A percentile compares a stretch with the other conserved stretches of the same genome.
Evolutionary conservation across 2,113 vertebrate species (phyloP).

Genomic region (Nansenia antarctica): DNA sequence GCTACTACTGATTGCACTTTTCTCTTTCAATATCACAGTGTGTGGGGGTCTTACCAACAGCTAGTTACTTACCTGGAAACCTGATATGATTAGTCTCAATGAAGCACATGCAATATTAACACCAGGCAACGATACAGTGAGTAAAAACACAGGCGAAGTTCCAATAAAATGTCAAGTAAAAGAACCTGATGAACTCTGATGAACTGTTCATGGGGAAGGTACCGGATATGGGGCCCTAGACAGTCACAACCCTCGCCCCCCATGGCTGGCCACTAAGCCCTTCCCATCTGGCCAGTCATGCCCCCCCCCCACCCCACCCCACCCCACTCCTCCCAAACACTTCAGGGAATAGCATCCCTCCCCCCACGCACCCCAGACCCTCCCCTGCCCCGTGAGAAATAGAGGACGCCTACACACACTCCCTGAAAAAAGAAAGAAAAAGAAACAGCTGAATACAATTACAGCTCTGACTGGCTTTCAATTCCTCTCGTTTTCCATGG

Average conservation of each 20-base stretch:
- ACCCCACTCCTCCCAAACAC: not conserved
- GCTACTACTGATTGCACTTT: not conserved
- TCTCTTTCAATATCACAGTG: not conserved
- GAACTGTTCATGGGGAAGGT: constrained; percentile 23
- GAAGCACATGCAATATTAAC: not conserved
- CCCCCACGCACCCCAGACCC: constrained; percentile 19
- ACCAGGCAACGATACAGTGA: not conserved
- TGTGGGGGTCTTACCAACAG: no score
- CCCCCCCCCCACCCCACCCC: not conserved
- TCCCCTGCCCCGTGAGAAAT: constrained; percentile 48
- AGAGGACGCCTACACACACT: constrained; percentile 46
- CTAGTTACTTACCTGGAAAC: not conserved
- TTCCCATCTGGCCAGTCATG: constrained; percentile 16
- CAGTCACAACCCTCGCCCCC: constrained; percentile 13
- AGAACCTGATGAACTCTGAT: not conserved
- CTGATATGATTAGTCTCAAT: not conserved
- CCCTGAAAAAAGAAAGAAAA: constrained; percentile 39
- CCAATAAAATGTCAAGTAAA: not conserved
- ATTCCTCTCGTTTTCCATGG: constrained; percentile 52
- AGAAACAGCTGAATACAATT: constrained; percentile 74
- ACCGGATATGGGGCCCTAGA: constrained; percentile 32
- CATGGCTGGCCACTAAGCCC: not conserved
- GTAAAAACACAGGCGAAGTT: not conserved
- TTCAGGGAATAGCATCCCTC: constrained; percentile 6
- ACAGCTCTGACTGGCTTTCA: constrained; percentile 53